Base-by-base conservation (phyloP, 30 jellyfish, hydroid and myxozoan species). In the Cassiopea andromeda region DNA sequence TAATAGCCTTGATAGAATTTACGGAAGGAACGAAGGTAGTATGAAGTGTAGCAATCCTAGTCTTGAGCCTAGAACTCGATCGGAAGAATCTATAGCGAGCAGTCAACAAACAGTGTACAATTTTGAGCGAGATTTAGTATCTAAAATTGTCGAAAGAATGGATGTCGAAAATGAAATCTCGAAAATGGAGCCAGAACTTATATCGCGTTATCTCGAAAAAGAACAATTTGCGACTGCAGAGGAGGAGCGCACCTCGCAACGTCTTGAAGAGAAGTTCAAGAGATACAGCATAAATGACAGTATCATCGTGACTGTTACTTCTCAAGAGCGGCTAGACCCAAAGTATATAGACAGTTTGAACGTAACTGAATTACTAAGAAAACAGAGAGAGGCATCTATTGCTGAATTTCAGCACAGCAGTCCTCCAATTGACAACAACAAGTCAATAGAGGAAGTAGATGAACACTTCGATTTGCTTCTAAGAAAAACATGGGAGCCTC, bases 111-210 rank as follows among this genome's bases (percentile, higher is more conserved):
- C 98, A 60, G 97, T 95, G 8, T 96, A 87, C 47, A 92, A 87
- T 76, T 95, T 95, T 71, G 99, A 95, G 74, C 84, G 97, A 44
- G 94, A 90, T 38, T 78, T 95, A 45, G 99, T 95, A 4, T 87
- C 99, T 73, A 87, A 95, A 80, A 91, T 95, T 68, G 97, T 97
- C 45, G 99, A 95, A 75, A 87, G 99, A 58, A 81, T 95, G 44
- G 99, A 97, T 44, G 96, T 95, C 68, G 98, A 95, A 80, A 88
- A 81, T 15, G 99, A 95, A 54, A 85, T 95, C 43, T 73, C 82
- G 16, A 85, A 89, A 13, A 80, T 87, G 90, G 94, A 87, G 45
- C 94, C 94, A 1, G 94, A 87, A 44, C 66, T 87, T 69, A 78
- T 87, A 44, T 87, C 94, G 60, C 48, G 78, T 27, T 87, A 87